phyloP scores from a whole-genome alignment of 2,888 invertebrate genomes.

The Dyspetes luteomarginatus region DNA sequence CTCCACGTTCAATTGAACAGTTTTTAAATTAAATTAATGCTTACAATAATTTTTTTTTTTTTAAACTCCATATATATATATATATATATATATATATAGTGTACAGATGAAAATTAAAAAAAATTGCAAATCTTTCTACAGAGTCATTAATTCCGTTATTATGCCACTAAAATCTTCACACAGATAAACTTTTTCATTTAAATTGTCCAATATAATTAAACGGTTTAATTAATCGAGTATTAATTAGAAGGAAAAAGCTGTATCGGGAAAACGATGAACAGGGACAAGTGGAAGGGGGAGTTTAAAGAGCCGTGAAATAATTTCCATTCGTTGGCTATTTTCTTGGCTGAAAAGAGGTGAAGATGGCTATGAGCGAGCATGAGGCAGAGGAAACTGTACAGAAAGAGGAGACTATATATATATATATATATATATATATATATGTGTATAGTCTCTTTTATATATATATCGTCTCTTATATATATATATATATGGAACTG shows the following conservation, averaged over 20 bases:
- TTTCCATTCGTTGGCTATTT: constrained; percentile 32
- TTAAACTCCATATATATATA: too few species aligned
- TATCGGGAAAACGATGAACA: background rate
- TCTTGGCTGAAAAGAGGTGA: constrained; percentile 1
- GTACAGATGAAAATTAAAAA: too few species aligned
- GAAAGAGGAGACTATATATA: background rate
- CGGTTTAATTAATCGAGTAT: constrained; percentile 29
- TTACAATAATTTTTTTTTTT: too few species aligned
- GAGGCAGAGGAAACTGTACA: background rate
- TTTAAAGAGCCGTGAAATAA: constrained; percentile 20
- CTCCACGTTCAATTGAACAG: too few species aligned
- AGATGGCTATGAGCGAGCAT: background rate
- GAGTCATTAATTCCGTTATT: too few species aligned
- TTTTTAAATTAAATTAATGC: too few species aligned
- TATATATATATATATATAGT: too few species aligned
- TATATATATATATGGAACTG: constrained; percentile 9
- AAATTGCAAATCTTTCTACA: too few species aligned
- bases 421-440: background rate
- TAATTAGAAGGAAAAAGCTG: constrained; percentile 2
- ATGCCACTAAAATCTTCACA: too few species aligned
- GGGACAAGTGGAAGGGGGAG: background rate
- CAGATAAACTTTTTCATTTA: background rate
- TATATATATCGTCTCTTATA: too few species aligned
- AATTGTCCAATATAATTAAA: background rate
- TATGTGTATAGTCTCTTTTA: constrained; percentile 3